Percentiles rank a stretch among this genome's conserved stretches.
Evolutionary conservation across 2,113 vertebrate species (phyloP).

Genomic region (Alethe diademata): DNA sequence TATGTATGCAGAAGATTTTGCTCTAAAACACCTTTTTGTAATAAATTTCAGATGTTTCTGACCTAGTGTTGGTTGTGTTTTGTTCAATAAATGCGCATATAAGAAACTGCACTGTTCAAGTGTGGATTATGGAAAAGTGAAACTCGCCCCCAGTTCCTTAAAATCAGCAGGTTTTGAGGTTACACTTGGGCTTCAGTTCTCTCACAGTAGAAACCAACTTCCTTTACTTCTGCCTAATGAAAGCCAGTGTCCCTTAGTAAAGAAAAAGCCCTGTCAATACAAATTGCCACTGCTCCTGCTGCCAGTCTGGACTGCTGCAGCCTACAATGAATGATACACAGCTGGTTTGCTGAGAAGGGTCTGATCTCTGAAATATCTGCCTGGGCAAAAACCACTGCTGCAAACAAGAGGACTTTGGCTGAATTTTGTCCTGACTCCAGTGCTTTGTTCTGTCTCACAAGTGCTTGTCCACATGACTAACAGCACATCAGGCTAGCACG

Average conservation of each 20-base stretch:
- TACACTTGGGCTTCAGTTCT: background rate
- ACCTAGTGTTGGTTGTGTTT: background rate
- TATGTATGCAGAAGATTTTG: background rate
- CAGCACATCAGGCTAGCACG: background rate
- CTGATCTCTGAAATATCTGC: background rate
- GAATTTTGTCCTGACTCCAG: background rate
- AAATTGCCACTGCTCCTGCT: background rate
- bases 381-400: background rate
- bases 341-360: background rate
- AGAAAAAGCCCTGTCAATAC: background rate
- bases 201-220: background rate
- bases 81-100: background rate
- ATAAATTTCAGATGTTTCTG: background rate
- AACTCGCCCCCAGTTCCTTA: background rate
- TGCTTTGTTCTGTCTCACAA: background rate
- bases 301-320: background rate
- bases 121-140: background rate
- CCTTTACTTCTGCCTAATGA: background rate
- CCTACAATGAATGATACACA: background rate
- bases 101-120: background rate
- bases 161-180: background rate
- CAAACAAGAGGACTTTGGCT: background rate
- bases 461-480: rapidly evolving
- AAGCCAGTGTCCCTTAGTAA: background rate
- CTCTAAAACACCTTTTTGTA: background rate